Evolutionary conservation across 2,888 invertebrate genomes (phyloP).

Genomic region (Hylaea fasciaria): DNA sequence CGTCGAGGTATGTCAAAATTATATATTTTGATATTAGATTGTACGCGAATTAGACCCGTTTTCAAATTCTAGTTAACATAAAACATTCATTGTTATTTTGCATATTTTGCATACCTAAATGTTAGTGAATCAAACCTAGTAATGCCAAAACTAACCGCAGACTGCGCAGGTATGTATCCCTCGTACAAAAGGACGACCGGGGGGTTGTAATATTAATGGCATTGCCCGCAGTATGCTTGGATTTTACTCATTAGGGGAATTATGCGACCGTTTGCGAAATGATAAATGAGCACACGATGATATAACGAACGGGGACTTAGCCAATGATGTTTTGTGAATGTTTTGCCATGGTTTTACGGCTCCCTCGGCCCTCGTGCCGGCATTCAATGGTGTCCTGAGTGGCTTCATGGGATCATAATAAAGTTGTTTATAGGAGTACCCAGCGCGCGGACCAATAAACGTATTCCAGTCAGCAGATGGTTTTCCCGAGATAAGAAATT

Average conservation of each 20-base stretch:
- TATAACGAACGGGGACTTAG: constrained; percentile 65
- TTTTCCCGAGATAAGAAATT: constrained; percentile 20
- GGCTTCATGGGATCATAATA: constrained; percentile 21
- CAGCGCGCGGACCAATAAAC: constrained; percentile 14
- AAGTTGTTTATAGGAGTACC: constrained; percentile 16
- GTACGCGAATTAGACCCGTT: too few relatives aligned
- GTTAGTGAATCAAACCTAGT: constrained; percentile 21
- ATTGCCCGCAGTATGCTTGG: constrained; percentile 77
- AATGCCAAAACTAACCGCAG: constrained; percentile 34
- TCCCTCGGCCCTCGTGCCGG: constrained; percentile 46
- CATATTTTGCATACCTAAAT: too few relatives aligned
- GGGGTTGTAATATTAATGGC: constrained; percentile 78
- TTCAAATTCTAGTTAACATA: too few relatives aligned
- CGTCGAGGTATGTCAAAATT: too few relatives aligned
- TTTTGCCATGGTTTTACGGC: constrained; percentile 63
- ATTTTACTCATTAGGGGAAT: constrained; percentile 83
- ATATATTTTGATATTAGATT: too few relatives aligned
- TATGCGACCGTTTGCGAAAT: constrained; percentile 78
- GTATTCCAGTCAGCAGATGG: constrained; percentile 11
- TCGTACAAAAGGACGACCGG: constrained; percentile 53
- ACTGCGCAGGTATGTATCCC: constrained; percentile 27
- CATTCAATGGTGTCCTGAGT: constrained; percentile 27
- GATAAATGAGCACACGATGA: constrained; percentile 76
- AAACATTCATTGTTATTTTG: too few relatives aligned
- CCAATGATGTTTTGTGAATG: constrained; percentile 69